Evolutionary conservation across 2,888 invertebrate species (phyloP).

Genomic region (Polydrusus cervinus): DNA sequence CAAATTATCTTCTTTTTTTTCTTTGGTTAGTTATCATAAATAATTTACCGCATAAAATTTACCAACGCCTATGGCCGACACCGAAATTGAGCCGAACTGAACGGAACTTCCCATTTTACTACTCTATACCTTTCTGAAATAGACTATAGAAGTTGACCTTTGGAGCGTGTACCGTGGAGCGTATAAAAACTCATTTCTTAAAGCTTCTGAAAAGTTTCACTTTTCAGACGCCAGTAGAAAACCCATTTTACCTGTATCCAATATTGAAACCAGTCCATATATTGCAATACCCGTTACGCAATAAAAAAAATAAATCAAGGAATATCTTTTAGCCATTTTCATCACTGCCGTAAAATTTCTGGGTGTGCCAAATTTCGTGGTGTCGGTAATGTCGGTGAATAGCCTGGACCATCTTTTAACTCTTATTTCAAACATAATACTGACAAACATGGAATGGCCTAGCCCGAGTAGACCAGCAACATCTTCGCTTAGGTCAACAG

Average conservation of each 20-base stretch:
- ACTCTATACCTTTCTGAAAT: too few relatives aligned
- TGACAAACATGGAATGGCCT: constrained; percentile 27
- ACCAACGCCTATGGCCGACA: too few relatives aligned
- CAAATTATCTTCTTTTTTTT: too few relatives aligned
- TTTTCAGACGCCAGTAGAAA: too few relatives aligned
- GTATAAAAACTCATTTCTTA: too few relatives aligned
- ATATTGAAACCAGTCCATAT: constrained; percentile 21
- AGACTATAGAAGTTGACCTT: too few relatives aligned
- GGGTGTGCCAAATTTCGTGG: constrained; percentile 34
- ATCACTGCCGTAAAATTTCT: neutral
- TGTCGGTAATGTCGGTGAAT: constrained; percentile 32
- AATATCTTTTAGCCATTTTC: constrained; percentile 18
- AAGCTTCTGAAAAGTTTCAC: too few relatives aligned
- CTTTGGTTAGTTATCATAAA: too few relatives aligned
- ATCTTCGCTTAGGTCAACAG: constrained; percentile 36
- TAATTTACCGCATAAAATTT: too few relatives aligned
- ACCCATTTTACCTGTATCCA: constrained; percentile 26
- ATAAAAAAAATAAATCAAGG: constrained; percentile 28
- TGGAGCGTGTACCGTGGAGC: too few relatives aligned
- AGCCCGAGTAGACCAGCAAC: constrained; percentile 28
- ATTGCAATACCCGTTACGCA: constrained; percentile 28
- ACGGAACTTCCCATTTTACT: too few relatives aligned
- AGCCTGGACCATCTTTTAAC: constrained; percentile 30
- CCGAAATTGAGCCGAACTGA: too few relatives aligned
- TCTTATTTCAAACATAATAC: constrained; percentile 34